Base-by-base conservation (phyloP, 2,113 vertebrate species). In the Ramphastos sulfuratus region DNA sequence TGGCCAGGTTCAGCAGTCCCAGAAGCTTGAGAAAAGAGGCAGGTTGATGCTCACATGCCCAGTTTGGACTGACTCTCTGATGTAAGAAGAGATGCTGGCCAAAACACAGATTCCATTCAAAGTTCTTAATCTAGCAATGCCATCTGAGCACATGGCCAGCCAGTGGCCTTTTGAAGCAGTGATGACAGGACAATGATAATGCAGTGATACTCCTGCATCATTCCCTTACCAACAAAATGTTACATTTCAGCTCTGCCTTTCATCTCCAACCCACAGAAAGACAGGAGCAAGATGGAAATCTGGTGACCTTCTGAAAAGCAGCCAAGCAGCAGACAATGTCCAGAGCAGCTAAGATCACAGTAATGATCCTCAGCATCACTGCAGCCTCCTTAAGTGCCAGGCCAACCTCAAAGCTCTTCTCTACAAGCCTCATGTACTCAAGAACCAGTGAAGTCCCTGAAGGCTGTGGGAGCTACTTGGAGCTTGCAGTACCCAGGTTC, bases 81-180 rank as follows among this genome's bases (percentile, higher is more conserved):
- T 24, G 83, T 33, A 61, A 63, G 2, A 6, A 44, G 81, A 69
- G 77, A 24, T 21, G 63, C 71, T 48, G 89, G 31, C 63, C 79
- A 66, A 55, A 76, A 94, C 85, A 95, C 59, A 65, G 81, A 0
- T 0, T 10, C 72, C 92, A 95, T 91, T 93, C 81, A 85, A 10
- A 35, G 74, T 0, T 55, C 87, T 59, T 60, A n/a, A 84, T 66
- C 91, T 58, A 1, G 8, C 4, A n/a, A 72, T 2, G 65, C 77
- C 42, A 94, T 77, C 70, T 30, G 91, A 89, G 92, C 96, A 87
- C 67, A 27, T 55, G 92, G 80, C 67, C 42, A 83, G 48, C 12
- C 56, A 56, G 79, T 82, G 66, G 46, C 3, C 5, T 72, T 79
- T 23, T 24, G 59, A 75, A 65, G 23, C 67, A 42, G 55, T 3